Evolutionary conservation across 2,888 invertebrate species (phyloP).

Genomic region (Subacronicta megacephala): DNA sequence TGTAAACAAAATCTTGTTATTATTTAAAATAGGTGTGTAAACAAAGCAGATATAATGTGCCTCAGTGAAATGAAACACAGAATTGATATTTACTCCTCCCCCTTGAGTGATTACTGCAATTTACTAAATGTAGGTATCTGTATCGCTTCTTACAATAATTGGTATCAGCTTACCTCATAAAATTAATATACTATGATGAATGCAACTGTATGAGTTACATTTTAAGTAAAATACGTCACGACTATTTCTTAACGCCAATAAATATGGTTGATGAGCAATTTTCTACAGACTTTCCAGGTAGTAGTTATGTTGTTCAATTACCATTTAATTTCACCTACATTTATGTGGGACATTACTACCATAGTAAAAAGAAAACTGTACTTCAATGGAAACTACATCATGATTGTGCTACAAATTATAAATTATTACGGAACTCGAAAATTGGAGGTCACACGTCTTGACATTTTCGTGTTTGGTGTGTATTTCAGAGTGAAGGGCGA

Average conservation of each 20-base stretch:
- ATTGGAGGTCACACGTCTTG: constrained; percentile 85
- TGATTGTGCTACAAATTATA: constrained; percentile 34
- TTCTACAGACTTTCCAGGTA: constrained; percentile 37
- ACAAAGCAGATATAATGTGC: constrained; percentile 16
- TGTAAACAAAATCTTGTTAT: constrained; percentile 39
- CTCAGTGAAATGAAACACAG: constrained; percentile 16
- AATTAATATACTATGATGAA: not conserved
- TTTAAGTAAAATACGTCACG: not conserved
- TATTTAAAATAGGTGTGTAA: constrained; percentile 22
- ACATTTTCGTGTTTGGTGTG: constrained; percentile 81
- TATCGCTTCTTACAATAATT: constrained; percentile 37
- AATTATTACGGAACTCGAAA: constrained; percentile 63
- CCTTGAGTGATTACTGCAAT: constrained; percentile 22
- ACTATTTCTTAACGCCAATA: too few relatives aligned
- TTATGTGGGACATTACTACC: constrained; percentile 63
- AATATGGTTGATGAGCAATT: constrained; percentile 12
- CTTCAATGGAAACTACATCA: constrained; percentile 26
- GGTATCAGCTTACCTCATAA: not conserved
- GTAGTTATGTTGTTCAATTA: constrained; percentile 70
- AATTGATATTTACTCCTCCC: constrained; percentile 22
- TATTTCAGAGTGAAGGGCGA: constrained; percentile 76
- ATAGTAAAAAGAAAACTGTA: constrained; percentile 37
- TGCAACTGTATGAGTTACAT: not conserved
- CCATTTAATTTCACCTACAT: constrained; percentile 76
- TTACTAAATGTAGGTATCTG: constrained; percentile 43